These are phyloP conservation scores for Taenioides sp. DNA, from an alignment of 2,797 vertebrate species.

Conservation along the genomic window DNA sequence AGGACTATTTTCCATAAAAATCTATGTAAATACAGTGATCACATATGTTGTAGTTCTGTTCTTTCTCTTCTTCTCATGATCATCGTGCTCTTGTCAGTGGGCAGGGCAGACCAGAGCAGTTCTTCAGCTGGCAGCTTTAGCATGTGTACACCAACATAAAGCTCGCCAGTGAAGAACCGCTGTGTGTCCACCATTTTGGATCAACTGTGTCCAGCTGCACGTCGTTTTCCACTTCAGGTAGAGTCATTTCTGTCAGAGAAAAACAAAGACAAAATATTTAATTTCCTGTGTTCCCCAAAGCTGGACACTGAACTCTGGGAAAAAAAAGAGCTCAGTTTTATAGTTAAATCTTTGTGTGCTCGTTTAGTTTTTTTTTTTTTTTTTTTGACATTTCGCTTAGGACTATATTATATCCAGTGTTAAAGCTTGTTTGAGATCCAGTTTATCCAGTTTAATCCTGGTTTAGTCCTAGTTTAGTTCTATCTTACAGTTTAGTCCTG, in stretches of 20 bases:
- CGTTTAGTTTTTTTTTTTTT: no score
- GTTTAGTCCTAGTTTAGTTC: background rate
- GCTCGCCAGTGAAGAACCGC: slow-evolving; percentile 99
- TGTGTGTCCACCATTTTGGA: slow-evolving; percentile 84
- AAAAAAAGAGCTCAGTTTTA: background rate
- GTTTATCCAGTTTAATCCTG: background rate
- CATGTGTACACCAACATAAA: slow-evolving; percentile 95
- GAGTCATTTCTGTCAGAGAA: slow-evolving; percentile 44
- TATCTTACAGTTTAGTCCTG: background rate
- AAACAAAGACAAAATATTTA: slow-evolving; percentile 50
- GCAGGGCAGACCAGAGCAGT: slow-evolving; percentile 94
- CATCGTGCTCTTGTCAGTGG: slow-evolving; percentile 47
- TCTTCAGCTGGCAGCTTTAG: slow-evolving; percentile 99
- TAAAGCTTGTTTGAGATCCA: background rate
- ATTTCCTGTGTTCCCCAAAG: slow-evolving; percentile 52
- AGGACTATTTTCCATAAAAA: background rate
- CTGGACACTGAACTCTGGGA: slow-evolving; percentile 26
- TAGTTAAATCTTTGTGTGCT: background rate
- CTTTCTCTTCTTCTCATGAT: slow-evolving; percentile 20
- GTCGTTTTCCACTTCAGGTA: slow-evolving; percentile 22
- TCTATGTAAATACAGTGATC: background rate
- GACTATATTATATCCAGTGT: no score
- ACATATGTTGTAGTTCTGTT: background rate
- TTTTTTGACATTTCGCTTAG: background rate
- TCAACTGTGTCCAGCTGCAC: slow-evolving; percentile 2